Evolutionary conservation across 2,888 invertebrate genomes (phyloP).

Genomic region (Drosophila vallismaia): DNA sequence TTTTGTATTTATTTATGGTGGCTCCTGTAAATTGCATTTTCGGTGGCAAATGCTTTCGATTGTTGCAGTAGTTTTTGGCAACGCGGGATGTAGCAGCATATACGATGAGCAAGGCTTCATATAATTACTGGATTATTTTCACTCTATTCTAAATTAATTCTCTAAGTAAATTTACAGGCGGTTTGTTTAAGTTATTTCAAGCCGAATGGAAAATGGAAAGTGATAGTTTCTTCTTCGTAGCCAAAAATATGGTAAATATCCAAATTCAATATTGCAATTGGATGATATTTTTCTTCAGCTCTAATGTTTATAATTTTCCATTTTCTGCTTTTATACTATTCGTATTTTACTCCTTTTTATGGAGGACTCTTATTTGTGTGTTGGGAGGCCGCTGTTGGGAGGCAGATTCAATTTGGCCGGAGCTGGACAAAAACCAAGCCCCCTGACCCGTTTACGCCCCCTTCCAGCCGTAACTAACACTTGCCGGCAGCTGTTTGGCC

Average conservation of each 20-base stretch:
- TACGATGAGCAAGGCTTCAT: slow-evolving; percentile 6
- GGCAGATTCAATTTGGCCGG: slow-evolving; percentile 67
- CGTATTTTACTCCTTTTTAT: slow-evolving; percentile 39
- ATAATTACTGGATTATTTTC: slow-evolving; percentile 12
- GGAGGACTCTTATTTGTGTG: slow-evolving; percentile 25
- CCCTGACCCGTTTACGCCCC: slow-evolving; percentile 17
- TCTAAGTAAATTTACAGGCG: background rate
- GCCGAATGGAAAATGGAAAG: background rate
- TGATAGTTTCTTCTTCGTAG: no score
- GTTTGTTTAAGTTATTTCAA: background rate
- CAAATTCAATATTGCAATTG: slow-evolving; percentile 9
- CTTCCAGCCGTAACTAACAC: slow-evolving; percentile 55
- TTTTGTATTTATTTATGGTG: slow-evolving; percentile 46
- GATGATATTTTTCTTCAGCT: slow-evolving; percentile 35
- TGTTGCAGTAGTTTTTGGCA: slow-evolving; percentile 1
- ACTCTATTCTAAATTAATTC: slow-evolving; percentile 38
- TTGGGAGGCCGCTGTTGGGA: slow-evolving; percentile 31
- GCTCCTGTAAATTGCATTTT: slow-evolving; percentile 23
- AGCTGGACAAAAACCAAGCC: slow-evolving; percentile 43
- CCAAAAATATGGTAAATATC: background rate
- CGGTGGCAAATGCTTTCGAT: slow-evolving; percentile 10
- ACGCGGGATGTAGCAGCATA: background rate
- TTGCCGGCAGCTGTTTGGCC: slow-evolving; percentile 74
- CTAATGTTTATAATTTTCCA: slow-evolving; percentile 69
- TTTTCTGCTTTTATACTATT: slow-evolving; percentile 49